Percentiles rank a stretch among this genome's conserved stretches.
These are phyloP conservation scores for Chiridota heheva DNA, from an alignment of 35 echinoderm and acorn worm genomes.

Conservation along the genomic window DNA sequence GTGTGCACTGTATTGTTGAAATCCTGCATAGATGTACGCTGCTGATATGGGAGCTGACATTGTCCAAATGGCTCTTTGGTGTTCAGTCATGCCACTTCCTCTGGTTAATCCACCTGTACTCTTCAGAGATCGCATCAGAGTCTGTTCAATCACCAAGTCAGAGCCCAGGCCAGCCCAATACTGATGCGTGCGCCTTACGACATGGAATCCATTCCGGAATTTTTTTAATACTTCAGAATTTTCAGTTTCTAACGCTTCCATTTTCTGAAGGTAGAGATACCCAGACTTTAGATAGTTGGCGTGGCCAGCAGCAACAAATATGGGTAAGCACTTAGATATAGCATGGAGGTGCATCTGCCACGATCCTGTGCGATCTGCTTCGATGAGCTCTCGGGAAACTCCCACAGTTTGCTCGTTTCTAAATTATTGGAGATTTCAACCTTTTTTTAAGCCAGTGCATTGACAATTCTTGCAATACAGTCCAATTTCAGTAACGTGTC, in stretches of 20 bases:
- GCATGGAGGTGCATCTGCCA: slow-evolving; percentile 16
- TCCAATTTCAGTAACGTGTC: slow-evolving; percentile 1
- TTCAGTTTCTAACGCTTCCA: not conserved
- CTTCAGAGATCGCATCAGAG: slow-evolving; percentile 30
- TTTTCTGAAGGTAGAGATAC: slow-evolving; percentile 20
- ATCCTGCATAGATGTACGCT: slow-evolving; percentile 1
- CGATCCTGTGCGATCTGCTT: slow-evolving; percentile 34
- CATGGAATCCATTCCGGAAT: slow-evolving; percentile 31
- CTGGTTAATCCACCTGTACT: slow-evolving; percentile 30
- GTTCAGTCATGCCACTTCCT: slow-evolving; percentile 32
- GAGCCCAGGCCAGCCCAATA: slow-evolving; percentile 37
- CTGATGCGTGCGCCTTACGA: not conserved
- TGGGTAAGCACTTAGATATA: slow-evolving; percentile 24
- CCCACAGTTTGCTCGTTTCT: not conserved
- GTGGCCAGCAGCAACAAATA: slow-evolving; percentile 47
- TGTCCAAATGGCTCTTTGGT: not conserved
- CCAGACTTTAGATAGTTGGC: slow-evolving; percentile 21
- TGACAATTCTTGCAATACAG: not conserved
- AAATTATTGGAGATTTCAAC: not conserved
- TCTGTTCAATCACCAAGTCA: slow-evolving; percentile 35
- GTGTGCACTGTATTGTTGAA: not conserved
- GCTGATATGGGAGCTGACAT: slow-evolving; percentile 37
- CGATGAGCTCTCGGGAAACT: not conserved
- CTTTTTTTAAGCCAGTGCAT: slow-evolving; percentile 18
- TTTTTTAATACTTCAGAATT: slow-evolving; percentile 6